Conservation (phyloP, 2,113 vertebrate genomes). For the Sinocyclocheilus rhinocerous region DNA sequence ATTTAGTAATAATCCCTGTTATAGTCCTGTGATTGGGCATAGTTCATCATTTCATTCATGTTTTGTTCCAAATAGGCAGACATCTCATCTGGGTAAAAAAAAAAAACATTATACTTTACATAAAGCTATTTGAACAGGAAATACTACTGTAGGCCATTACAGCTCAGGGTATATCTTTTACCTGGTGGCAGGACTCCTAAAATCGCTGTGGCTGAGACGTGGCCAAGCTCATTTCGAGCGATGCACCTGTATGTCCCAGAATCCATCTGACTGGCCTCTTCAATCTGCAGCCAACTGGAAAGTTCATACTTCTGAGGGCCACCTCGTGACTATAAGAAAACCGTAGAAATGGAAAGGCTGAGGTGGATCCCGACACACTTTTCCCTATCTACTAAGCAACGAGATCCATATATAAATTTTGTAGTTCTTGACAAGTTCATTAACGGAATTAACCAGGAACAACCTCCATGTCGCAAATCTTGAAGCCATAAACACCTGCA, state of each 20-base stretch:
- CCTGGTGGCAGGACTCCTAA: slow-evolving; percentile 72
- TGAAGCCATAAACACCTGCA: background rate
- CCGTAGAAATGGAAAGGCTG: background rate
- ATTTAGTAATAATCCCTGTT: slow-evolving; percentile 72
- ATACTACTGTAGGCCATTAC: background rate
- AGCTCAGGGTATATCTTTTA: slow-evolving; percentile 44
- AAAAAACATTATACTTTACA: background rate
- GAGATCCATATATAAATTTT: background rate
- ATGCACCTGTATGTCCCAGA: slow-evolving; percentile 77
- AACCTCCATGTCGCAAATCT: background rate
- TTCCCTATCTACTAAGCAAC: background rate
- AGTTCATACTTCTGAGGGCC: slow-evolving; percentile 78
- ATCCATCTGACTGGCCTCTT: slow-evolving; percentile 71
- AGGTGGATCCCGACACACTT: background rate
- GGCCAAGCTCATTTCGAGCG: slow-evolving; percentile 72
- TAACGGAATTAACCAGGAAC: background rate
- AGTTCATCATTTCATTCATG: slow-evolving; percentile 64
- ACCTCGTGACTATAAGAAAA: slow-evolving; percentile 70
- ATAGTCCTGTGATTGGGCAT: slow-evolving; percentile 62
- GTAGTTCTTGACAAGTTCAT: background rate
- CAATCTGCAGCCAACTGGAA: slow-evolving; percentile 82
- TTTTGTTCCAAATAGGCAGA: slow-evolving; percentile 67
- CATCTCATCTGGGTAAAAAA: slow-evolving; percentile 67
- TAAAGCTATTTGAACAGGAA: background rate
- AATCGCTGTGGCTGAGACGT: slow-evolving; percentile 67